These are phyloP conservation scores for Lysandra coridon DNA, from an alignment of 2,888 invertebrate genomes.

Conservation along the genomic window DNA sequence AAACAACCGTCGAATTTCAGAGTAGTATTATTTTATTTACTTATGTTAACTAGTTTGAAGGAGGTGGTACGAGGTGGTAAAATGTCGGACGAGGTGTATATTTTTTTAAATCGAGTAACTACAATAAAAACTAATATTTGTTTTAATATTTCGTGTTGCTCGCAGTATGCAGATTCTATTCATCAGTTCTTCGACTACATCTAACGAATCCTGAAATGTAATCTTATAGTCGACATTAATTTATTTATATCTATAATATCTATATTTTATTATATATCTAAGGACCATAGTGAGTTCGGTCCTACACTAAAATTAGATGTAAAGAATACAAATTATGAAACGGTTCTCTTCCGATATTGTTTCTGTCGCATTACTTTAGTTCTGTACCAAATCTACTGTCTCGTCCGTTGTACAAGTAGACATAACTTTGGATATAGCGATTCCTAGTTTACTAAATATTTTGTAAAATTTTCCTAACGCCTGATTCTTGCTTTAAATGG, in stretches of 20 bases:
- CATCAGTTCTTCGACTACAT: not conserved
- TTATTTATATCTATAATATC: not conserved
- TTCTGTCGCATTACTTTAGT: not conserved
- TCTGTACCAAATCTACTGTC: not conserved
- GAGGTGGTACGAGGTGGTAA: not conserved
- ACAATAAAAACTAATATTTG: not conserved
- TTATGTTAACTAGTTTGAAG: not conserved
- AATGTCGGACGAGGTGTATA: constrained; percentile 13
- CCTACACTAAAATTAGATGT: constrained; percentile 28
- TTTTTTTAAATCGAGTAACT: constrained; percentile 18
- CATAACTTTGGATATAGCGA: not conserved
- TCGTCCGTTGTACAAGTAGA: not conserved
- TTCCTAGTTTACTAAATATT: not conserved
- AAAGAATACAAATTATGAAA: constrained; percentile 20
- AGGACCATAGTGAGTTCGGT: constrained; percentile 6
- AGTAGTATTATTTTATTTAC: no score
- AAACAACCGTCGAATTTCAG: not conserved
- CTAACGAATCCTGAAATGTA: constrained; percentile 8
- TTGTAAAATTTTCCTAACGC: not conserved
- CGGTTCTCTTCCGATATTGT: constrained; percentile 7
- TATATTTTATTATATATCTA: constrained; percentile 30
- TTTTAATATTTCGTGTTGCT: not conserved
- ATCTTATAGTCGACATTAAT: not conserved
- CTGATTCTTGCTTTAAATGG: not conserved
- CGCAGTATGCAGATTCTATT: constrained; percentile 4